Conservation (phyloP, 2,113 vertebrate genomes). For the Actenoides lindsayi region DNA sequence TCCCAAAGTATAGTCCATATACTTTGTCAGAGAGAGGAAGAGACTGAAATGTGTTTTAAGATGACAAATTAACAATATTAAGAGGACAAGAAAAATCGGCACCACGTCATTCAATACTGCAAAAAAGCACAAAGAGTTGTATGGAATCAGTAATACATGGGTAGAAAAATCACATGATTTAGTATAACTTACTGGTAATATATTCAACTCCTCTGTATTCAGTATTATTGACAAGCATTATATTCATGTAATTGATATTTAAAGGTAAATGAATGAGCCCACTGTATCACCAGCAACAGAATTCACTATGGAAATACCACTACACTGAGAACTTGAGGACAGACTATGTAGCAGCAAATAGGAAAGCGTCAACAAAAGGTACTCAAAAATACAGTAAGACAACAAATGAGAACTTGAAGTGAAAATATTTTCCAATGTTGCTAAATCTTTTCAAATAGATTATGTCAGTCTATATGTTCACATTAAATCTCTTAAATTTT, state of each 20-base stretch:
- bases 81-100: background rate
- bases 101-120: background rate
- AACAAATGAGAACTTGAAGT: background rate
- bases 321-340: background rate
- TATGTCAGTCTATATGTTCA: background rate
- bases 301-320: background rate
- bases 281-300: background rate
- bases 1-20: background rate
- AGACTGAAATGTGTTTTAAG: background rate
- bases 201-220: background rate
- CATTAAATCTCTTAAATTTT: background rate
- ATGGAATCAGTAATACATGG: background rate
- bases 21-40: background rate
- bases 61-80: background rate
- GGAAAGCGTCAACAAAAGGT: background rate
- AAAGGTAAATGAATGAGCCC: conserved; percentile 10
- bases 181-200: background rate
- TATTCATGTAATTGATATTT: conserved; percentile 1
- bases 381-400: background rate
- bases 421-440: background rate
- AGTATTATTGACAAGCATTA: conserved; percentile 18
- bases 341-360: background rate
- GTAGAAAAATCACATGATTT: background rate
- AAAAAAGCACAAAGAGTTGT: background rate
- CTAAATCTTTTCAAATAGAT: background rate